Evolutionary conservation across 2,888 invertebrate genomes (phyloP), one percentile per base, ranked within the genome.

Genomic region (Acanthopleura granulata): DNA sequence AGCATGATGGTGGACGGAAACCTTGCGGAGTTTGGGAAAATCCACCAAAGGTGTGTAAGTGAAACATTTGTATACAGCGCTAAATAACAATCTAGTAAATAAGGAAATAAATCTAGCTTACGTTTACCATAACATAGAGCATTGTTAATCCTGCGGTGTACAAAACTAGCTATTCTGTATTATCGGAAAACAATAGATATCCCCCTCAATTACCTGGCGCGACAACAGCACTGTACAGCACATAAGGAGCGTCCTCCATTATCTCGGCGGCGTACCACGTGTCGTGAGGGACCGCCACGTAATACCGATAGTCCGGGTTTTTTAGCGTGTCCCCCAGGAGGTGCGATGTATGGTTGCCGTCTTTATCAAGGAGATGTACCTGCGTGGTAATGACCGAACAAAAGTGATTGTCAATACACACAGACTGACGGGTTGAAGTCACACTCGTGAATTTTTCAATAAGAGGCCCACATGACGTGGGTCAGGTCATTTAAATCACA

Each of bases 221-320:
- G 14, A 83, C 80, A n/a, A 80, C 80, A 1, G 80, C 82, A 75
- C 83, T 79, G 72, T 78, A 82, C 16, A 83, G 72, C 15, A 76
- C 70, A 62, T 78, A 83, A 50, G 76, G 70, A 16, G 78, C 78
- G 14, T 73, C 77, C 14, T 81, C 79, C 14, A 75, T 29, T 14
- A 84, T 74, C 70, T 84, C 80, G 14, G 80, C 79, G 40, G 79
- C 74, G 72, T 82, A 81, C 81, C 84, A 82, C 12, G 80, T 81
- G 62, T 85, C 79, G 72, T 84, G 82, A 40, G 80, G 79, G 0
- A 83, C 77, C 11, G 81, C 74, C 0, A 79, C 73, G 66, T 81
- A 81, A 49, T 79, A 80, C 1, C 75, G 75, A 76, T 76, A 79
- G 18, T 81, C 77, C 3, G 72, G 66, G 75, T 83, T 62, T 50